Percentiles rank a stretch among this genome's conserved stretches.
Conservation (phyloP, 2,113 vertebrate species). For the Indri indri region DNA sequence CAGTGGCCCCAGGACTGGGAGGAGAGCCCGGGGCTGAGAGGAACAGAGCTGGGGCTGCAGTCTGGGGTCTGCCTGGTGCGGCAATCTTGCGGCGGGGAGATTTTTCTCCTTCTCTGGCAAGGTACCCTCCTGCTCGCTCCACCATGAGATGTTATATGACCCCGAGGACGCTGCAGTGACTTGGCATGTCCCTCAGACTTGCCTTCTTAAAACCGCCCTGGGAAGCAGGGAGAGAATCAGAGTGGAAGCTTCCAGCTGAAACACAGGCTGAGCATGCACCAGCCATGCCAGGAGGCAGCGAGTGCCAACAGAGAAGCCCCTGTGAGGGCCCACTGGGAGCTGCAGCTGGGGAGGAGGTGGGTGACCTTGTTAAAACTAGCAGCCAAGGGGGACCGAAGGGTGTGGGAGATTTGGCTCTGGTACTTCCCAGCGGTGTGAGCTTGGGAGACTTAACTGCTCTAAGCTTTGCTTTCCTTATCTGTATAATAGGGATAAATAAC, state of each 20-base stretch:
- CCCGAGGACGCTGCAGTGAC: no score
- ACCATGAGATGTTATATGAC: not conserved
- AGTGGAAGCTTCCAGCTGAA: not conserved
- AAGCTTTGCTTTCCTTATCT: not conserved
- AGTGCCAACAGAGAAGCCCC: not conserved
- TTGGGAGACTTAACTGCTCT: not conserved
- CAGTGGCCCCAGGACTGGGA: not conserved
- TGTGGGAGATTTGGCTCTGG: not conserved
- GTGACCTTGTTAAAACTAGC: not conserved
- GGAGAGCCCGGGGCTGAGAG: not conserved
- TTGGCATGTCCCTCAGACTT: not conserved
- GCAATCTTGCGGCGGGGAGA: not conserved
- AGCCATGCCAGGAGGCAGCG: not conserved
- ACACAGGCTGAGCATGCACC: not conserved
- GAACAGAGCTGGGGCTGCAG: no score
- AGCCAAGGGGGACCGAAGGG: no score
- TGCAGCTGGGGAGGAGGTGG: fast-evolving
- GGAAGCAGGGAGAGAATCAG: not conserved
- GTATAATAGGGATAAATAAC: not conserved
- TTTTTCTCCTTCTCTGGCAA: not conserved
- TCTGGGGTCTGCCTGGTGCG: not conserved
- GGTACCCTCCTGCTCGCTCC: no score
- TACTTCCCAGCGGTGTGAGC: not conserved
- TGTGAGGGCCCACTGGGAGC: not conserved
- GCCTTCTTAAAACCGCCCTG: not conserved